Percentiles rank a stretch among this genome's conserved stretches.
Conservation (phyloP, 2,797 vertebrate genomes). For the Alouatta caraya region DNA sequence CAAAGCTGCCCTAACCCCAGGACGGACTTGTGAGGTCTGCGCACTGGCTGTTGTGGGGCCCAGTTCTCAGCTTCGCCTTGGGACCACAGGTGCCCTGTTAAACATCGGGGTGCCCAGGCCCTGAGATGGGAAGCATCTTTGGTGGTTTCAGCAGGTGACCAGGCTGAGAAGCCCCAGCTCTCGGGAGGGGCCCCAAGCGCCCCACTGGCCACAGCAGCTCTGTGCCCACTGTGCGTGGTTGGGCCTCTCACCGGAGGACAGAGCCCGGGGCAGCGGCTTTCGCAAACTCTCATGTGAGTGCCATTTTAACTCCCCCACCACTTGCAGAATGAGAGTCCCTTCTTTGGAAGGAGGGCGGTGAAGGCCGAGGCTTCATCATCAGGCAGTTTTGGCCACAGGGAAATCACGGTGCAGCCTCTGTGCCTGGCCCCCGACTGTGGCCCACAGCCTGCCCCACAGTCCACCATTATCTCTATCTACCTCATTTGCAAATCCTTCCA, state of each 20-base stretch:
- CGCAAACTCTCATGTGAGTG: neutral
- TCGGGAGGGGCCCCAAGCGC: neutral
- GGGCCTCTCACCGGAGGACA: neutral
- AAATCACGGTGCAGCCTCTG: too few relatives aligned
- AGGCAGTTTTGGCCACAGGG: neutral
- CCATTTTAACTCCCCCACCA: neutral
- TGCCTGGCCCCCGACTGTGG: too few relatives aligned
- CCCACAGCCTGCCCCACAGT: neutral
- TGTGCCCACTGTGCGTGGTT: neutral
- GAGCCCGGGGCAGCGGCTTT: neutral
- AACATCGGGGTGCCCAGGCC: neutral
- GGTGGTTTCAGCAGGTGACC: neutral
- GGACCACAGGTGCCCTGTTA: too few relatives aligned
- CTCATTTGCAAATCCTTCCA: neutral
- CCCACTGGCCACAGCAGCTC: too few relatives aligned
- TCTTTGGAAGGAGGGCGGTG: too few relatives aligned
- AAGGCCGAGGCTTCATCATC: rapidly evolving
- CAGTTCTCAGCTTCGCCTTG: too few relatives aligned
- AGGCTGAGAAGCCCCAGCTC: neutral
- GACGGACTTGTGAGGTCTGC: neutral
- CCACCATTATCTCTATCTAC: neutral
- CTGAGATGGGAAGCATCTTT: neutral
- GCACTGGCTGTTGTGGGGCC: rapidly evolving
- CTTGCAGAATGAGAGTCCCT: neutral
- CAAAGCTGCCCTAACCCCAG: neutral